Base-by-base conservation (phyloP, 2,113 vertebrate species). In the Caloenas nicobarica region DNA sequence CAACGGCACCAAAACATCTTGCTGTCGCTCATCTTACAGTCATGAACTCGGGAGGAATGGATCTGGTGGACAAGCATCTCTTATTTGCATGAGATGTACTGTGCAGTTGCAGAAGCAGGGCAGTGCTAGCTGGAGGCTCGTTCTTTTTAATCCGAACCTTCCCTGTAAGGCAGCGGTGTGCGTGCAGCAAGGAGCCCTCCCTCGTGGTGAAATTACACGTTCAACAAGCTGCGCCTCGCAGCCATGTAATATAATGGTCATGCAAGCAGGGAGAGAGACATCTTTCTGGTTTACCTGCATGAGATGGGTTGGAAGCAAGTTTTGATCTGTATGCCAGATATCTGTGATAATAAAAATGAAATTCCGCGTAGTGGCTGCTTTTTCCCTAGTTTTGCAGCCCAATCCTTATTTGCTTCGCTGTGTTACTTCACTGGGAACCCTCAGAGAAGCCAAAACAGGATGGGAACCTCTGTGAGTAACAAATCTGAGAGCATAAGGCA, bases 181-280 rank as follows among this genome's bases (percentile, higher is more conserved):
- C 0, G 46, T 60, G 8, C 44, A 50, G 89, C 80, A 9, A 68
- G 72, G 51, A 78, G 29, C 48, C 18, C 31, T 38, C 34, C 42
- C 31, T 62, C 34, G 0, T 22, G 61, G n/a, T 65, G 81, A 51
- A 51, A 51, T 68, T 44, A 3, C 29, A 4, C 29, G 56, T 34
- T 48, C 89, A n/a, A 11, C 72, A 15, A 80, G 57, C 57, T 64
- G 42, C 2, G 5, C 83, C 61, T 89, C 1, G 2, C 56, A 86
- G 61, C 3, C 42, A 7, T 1, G 15, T 10, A 5, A 11, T 5
- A 7, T 12, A 46, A n/a, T 1, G 51, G 28, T 7, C 0, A 0
- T 16, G 42, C 22, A 26, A 9, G 7, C 58, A 44, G 60, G 36
- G 34, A 51, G 46, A 31, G 34, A 71, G 22, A 36, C 54, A 7